Evolutionary conservation across 35 echinoderm and acorn worm genomes (phyloP).

Genomic region (Acanthaster planci): DNA sequence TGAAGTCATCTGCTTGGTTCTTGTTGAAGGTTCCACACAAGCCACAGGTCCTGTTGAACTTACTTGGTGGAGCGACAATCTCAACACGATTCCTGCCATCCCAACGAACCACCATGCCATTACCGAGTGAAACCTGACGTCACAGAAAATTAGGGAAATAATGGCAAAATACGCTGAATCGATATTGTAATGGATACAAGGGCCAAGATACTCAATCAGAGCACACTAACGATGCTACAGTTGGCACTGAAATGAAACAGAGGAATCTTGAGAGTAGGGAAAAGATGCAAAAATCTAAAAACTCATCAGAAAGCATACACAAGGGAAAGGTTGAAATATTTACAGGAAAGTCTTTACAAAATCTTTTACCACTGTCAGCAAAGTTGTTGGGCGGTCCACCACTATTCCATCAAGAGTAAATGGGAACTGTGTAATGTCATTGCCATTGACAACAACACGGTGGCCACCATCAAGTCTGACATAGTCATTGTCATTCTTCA

Average conservation of each 20-base stretch:
- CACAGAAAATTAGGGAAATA: no score
- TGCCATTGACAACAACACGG: slow-evolving; percentile 47
- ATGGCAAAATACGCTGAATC: no score
- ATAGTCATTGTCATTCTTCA: slow-evolving; percentile 47
- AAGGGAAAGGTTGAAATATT: no score
- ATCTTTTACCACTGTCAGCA: slow-evolving; percentile 51
- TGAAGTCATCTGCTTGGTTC: slow-evolving; percentile 85
- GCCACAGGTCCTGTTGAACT: slow-evolving; percentile 76
- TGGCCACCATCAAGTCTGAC: slow-evolving; percentile 39
- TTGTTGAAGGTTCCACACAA: slow-evolving; percentile 90
- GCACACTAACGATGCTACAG: no score
- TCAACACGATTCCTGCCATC: slow-evolving; percentile 65
- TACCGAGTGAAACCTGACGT: slow-evolving; percentile 59
- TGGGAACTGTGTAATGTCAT: slow-evolving; percentile 42
- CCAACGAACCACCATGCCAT: slow-evolving; percentile 66
- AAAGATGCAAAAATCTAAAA: no score
- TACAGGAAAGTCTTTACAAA: neutral
- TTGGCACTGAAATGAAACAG: no score
- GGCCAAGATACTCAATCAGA: no score
- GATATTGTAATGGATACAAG: no score
- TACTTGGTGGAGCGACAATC: slow-evolving; percentile 50
- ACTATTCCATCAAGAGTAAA: slow-evolving; percentile 37
- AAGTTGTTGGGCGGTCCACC: slow-evolving; percentile 55
- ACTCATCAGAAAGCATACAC: no score
- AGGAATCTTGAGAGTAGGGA: no score